A percentile compares a stretch with the other conserved stretches of the same genome.
These are phyloP conservation scores for Eupithecia subumbrata DNA, from an alignment of 2,888 invertebrate species.

Conservation along the genomic window DNA sequence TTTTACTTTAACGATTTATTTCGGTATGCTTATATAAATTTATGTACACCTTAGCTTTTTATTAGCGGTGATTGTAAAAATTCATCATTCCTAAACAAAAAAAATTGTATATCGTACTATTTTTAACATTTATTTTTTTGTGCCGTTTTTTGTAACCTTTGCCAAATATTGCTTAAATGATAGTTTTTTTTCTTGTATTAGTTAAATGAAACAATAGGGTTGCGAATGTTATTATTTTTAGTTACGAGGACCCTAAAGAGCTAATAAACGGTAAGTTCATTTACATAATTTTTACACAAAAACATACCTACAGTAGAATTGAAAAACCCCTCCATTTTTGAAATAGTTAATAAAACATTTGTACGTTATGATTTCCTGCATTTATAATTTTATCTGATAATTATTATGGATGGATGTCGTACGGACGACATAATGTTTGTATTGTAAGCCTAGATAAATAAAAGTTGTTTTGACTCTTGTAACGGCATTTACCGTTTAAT, in stretches of 20 bases:
- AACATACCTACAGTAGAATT: background rate
- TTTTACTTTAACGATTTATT: constrained; percentile 21
- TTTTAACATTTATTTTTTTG: constrained; percentile 45
- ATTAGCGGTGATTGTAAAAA: constrained; percentile 39
- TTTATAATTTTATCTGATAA: background rate
- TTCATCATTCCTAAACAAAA: constrained; percentile 47
- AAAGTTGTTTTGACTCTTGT: background rate
- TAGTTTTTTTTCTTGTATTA: constrained; percentile 45
- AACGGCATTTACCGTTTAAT: constrained; percentile 20
- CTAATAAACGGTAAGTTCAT: constrained; percentile 21
- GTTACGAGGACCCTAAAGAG: constrained; percentile 4
- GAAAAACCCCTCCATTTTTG: background rate
- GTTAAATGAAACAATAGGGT: constrained; percentile 43
- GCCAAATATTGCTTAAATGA: constrained; percentile 59
- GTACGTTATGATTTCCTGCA: background rate
- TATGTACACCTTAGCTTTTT: constrained; percentile 35
- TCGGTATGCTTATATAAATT: constrained; percentile 34
- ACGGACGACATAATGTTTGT: background rate
- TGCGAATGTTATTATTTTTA: constrained; percentile 30
- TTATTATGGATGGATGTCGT: background rate
- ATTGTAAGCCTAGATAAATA: background rate
- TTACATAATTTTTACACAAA: background rate
- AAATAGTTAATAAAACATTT: background rate
- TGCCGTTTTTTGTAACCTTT: constrained; percentile 52
- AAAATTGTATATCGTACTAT: constrained; percentile 40